These are phyloP conservation scores for Propithecus coquereli DNA, from an alignment of 2,113 vertebrate species.

Conservation along the genomic window DNA sequence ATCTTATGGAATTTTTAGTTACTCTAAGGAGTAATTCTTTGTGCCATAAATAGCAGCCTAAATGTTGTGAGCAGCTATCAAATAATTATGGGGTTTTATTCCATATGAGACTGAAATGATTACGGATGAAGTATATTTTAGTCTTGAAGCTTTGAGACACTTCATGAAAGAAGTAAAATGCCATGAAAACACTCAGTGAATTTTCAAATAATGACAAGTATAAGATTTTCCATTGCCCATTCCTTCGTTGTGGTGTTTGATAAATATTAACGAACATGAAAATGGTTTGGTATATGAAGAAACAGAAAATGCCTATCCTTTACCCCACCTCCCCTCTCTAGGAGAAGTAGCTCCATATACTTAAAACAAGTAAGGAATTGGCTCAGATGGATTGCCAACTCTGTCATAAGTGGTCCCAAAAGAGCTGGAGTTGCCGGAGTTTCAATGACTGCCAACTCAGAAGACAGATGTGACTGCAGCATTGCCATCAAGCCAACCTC, in stretches of 20 bases:
- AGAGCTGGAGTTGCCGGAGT: conserved; percentile 32
- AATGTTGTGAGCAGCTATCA: conserved; percentile 23
- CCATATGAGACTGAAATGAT: conserved; percentile 18
- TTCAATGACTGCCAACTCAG: conserved; percentile 40
- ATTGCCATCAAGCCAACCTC: conserved; percentile 14
- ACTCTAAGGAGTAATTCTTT: conserved; percentile 44
- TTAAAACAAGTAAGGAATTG: conserved; percentile 58
- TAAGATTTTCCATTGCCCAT: background rate
- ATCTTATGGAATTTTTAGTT: background rate
- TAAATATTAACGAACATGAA: conserved; percentile 1
- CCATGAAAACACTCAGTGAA: conserved; percentile 28
- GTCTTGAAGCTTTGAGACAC: background rate
- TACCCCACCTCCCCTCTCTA: background rate
- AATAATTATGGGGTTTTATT: conserved; percentile 31
- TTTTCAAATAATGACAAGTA: conserved; percentile 30
- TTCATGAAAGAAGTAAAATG: conserved; percentile 43
- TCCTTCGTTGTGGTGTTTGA: background rate
- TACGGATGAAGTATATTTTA: conserved; percentile 45
- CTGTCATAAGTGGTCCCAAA: conserved; percentile 47
- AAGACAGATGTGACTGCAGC: conserved; percentile 50
- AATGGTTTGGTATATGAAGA: conserved; percentile 15
- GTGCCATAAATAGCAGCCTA: background rate
- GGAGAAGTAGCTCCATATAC: conserved; percentile 42
- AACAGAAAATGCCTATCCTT: conserved; percentile 38
- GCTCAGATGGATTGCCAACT: conserved; percentile 21